A percentile compares a stretch with the other conserved stretches of the same genome.
Conservation (phyloP, 2,888 invertebrate genomes). For the Lithosia quadra region DNA sequence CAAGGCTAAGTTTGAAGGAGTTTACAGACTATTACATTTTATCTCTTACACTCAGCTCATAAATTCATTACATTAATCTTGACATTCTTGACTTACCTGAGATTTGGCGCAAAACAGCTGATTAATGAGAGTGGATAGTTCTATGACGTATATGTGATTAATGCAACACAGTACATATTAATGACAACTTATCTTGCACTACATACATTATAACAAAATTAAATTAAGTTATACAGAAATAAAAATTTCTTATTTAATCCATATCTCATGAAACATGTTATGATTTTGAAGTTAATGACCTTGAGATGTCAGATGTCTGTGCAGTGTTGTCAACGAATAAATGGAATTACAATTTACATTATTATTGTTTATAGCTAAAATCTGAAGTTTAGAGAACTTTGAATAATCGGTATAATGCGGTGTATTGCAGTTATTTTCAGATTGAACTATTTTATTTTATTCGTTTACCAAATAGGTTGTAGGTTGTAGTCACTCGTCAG, state of each 20-base stretch:
- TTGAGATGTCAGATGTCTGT: too few species aligned
- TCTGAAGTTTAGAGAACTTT: too few species aligned
- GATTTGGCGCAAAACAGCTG: neutral
- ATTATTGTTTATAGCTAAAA: too few species aligned
- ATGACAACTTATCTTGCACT: neutral
- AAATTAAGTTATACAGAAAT: neutral
- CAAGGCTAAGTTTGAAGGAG: neutral
- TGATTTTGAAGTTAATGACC: too few species aligned
- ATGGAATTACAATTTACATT: too few species aligned
- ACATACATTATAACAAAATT: neutral
- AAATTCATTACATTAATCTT: neutral
- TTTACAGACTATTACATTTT: too few species aligned
- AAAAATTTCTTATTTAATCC: neutral
- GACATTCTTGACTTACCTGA: slow-evolving; percentile 3
- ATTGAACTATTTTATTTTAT: neutral
- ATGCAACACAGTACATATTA: neutral
- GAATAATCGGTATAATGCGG: too few species aligned
- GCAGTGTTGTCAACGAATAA: too few species aligned
- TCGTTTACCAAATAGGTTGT: too few species aligned
- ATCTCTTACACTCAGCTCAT: neutral
- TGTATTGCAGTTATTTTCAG: too few species aligned
- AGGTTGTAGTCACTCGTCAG: too few species aligned
- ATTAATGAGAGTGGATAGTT: neutral
- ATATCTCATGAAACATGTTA: neutral
- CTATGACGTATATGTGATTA: neutral